phyloP scores from a whole-genome alignment of 92 coral and sea anemone genomes.

The Bergia sp. region DNA sequence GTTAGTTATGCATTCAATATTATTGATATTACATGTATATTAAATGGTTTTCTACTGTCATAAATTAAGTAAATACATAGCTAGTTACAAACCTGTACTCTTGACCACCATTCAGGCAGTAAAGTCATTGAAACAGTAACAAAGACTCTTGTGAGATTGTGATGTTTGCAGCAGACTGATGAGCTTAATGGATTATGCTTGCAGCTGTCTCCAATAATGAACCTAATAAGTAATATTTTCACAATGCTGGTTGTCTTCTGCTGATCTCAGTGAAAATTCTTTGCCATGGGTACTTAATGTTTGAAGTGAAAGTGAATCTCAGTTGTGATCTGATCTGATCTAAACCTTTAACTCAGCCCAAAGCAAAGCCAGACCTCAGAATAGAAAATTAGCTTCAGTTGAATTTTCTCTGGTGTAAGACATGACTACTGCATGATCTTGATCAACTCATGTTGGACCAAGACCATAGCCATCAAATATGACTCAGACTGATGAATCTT shows the following conservation, averaged over 20 bases:
- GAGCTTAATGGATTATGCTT: neutral
- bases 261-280: neutral
- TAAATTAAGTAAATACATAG: neutral
- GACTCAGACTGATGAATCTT: neutral
- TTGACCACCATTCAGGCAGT: neutral
- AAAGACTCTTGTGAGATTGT: slow-evolving; percentile 2
- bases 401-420: too few relatives aligned
- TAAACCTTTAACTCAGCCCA: neutral
- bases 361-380: neutral
- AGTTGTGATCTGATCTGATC: neutral
- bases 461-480: neutral
- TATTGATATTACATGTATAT: neutral
- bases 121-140: slow-evolving; percentile 1
- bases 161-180: neutral
- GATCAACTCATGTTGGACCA: neutral
- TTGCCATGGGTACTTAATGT: neutral
- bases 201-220: neutral
- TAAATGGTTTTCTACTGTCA: too few relatives aligned
- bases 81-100: slow-evolving; percentile 1
- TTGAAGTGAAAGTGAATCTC: too few relatives aligned
- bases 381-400: too few relatives aligned
- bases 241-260: neutral
- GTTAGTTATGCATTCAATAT: neutral
- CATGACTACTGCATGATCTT: too few relatives aligned
- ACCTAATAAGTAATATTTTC: neutral